Conservation (phyloP, 2,113 vertebrate genomes). For the Ameiurus melas region DNA sequence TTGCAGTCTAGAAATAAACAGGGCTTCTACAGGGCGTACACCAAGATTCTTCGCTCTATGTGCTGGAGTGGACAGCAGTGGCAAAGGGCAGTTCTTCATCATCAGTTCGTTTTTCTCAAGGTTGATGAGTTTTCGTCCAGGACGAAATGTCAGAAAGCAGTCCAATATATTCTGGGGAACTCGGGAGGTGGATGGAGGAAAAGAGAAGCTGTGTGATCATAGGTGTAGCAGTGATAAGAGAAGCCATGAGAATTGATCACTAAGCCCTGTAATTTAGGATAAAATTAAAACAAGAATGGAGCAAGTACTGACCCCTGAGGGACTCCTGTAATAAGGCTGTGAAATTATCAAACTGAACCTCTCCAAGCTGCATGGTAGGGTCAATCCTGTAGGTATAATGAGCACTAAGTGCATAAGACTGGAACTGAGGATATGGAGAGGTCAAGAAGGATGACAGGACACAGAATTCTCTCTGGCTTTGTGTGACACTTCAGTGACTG, state of each 20-base stretch:
- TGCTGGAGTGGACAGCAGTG: not conserved
- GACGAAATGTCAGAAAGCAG: not conserved
- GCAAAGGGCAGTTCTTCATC: not conserved
- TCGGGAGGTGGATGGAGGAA: not conserved
- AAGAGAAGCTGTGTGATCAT: not conserved
- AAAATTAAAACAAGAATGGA: not conserved
- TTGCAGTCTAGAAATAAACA: not conserved
- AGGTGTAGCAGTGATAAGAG: not conserved
- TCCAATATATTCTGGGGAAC: not conserved
- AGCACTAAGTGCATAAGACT: not conserved
- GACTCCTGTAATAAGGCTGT: not conserved
- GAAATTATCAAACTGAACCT: not conserved
- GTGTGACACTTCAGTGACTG: not conserved
- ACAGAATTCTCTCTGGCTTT: not conserved
- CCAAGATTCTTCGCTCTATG: not conserved
- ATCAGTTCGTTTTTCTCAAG: not conserved
- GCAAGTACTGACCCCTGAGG: not conserved
- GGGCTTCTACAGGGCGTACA: not conserved
- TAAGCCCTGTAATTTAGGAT: not conserved
- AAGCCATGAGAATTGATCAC: not conserved
- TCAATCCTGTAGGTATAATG: not conserved
- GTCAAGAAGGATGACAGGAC: not conserved
- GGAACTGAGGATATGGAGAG: not conserved
- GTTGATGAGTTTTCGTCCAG: not conserved
- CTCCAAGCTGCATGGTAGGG: not conserved